Evolutionary conservation across 2,888 invertebrate species (phyloP).

Genomic region (Metellina segmentata): DNA sequence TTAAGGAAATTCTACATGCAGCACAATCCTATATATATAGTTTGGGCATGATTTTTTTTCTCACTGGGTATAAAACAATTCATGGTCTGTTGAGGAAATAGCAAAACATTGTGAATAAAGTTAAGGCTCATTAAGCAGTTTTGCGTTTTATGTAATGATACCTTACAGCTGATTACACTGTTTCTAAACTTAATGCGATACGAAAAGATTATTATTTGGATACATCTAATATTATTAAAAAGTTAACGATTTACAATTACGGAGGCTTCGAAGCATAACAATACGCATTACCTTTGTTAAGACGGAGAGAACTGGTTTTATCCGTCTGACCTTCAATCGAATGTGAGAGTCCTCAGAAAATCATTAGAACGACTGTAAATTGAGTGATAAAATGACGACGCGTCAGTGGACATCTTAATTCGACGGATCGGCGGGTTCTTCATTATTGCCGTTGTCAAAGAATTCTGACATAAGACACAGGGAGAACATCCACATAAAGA

Average conservation of each 20-base stretch:
- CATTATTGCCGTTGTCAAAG: background rate
- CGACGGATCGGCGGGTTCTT: background rate
- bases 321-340: background rate
- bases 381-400: background rate
- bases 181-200: background rate
- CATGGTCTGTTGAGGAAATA: too few species aligned
- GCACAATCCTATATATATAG: too few species aligned
- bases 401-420: background rate
- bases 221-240: slow-evolving; percentile 1
- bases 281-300: background rate
- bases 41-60: too few species aligned
- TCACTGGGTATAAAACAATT: too few species aligned
- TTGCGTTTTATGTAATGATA: background rate
- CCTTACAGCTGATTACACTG: background rate
- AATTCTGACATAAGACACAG: background rate
- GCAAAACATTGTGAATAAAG: too few species aligned
- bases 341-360: background rate
- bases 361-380: background rate
- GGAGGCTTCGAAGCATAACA: background rate
- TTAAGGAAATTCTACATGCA: too few species aligned
- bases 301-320: background rate
- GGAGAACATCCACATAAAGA: too few species aligned
- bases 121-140: background rate
- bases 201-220: slow-evolving; percentile 1
- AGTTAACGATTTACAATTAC: background rate